These are phyloP conservation scores for Australoheros scitulus DNA, from an alignment of 2,113 vertebrate species.

Conservation along the genomic window DNA sequence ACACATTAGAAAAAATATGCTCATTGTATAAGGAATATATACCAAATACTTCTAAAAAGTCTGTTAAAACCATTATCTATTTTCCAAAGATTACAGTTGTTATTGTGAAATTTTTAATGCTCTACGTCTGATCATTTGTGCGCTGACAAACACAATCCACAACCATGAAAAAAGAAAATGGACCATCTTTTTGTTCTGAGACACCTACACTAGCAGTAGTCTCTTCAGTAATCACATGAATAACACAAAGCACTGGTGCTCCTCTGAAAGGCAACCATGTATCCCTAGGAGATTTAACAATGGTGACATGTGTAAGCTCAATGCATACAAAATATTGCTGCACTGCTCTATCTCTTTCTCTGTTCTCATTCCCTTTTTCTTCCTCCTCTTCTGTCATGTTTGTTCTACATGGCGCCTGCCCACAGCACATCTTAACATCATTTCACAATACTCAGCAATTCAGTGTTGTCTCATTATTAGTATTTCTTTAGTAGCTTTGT, in stretches of 20 bases:
- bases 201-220: constrained; percentile 52
- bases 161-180: constrained; percentile 38
- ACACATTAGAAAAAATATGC: background rate
- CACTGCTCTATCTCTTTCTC: constrained; percentile 39
- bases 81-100: background rate
- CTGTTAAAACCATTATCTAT: background rate
- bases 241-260: constrained; percentile 64
- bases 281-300: constrained; percentile 79
- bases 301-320: constrained; percentile 96
- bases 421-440: constrained; percentile 57
- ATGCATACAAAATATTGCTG: constrained; percentile 93
- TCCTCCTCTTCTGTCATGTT: constrained; percentile 70
- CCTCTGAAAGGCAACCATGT: constrained; percentile 65
- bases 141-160: constrained; percentile 24
- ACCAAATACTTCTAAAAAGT: background rate
- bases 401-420: constrained; percentile 85
- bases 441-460: constrained; percentile 73
- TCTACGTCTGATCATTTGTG: constrained; percentile 19
- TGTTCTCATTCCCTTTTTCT: constrained; percentile 69
- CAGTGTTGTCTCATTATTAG: constrained; percentile 91
- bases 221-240: constrained; percentile 64
- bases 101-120: constrained; percentile 1
- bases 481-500: constrained; percentile 87
- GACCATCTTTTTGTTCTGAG: constrained; percentile 44
- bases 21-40: background rate